Percentiles rank a stretch among this genome's conserved stretches.
Conservation (phyloP, 2,113 vertebrate species). For the Mus pahari region DNA sequence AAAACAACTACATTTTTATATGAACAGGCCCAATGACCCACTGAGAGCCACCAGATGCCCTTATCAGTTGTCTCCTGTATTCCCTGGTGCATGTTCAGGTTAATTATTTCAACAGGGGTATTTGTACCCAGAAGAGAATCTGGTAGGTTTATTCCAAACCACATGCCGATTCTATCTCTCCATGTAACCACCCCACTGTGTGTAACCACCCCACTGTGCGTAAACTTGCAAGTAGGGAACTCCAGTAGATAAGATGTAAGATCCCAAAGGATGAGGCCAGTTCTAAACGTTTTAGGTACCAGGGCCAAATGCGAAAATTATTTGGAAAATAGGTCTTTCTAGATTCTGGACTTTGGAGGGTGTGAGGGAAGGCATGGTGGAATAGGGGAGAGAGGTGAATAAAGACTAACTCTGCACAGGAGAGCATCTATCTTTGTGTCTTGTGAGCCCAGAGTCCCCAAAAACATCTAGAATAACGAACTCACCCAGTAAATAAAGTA, state of each 20-base stretch:
- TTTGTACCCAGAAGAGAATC: neutral
- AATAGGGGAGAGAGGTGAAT: neutral
- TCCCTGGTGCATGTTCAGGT: neutral
- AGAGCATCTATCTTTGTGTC: neutral
- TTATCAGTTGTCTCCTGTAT: neutral
- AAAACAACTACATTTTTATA: neutral
- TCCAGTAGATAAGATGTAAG: neutral
- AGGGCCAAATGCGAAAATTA: neutral
- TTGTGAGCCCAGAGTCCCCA: neutral
- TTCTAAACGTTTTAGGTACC: neutral
- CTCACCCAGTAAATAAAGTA: slow-evolving; percentile 17
- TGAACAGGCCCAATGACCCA: neutral
- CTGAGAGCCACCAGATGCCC: neutral
- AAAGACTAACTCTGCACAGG: neutral
- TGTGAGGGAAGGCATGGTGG: too few relatives aligned
- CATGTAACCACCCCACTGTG: neutral
- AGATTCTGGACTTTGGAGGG: neutral
- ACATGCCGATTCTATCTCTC: neutral
- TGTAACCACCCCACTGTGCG: accelerated
- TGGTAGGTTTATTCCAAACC: neutral
- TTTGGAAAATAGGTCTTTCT: neutral
- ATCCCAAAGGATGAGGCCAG: neutral
- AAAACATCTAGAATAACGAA: neutral
- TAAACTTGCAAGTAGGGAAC: neutral
- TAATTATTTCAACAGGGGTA: neutral